Evolutionary conservation across 2,113 vertebrate species (phyloP).

Genomic region (Scortum barcoo): DNA sequence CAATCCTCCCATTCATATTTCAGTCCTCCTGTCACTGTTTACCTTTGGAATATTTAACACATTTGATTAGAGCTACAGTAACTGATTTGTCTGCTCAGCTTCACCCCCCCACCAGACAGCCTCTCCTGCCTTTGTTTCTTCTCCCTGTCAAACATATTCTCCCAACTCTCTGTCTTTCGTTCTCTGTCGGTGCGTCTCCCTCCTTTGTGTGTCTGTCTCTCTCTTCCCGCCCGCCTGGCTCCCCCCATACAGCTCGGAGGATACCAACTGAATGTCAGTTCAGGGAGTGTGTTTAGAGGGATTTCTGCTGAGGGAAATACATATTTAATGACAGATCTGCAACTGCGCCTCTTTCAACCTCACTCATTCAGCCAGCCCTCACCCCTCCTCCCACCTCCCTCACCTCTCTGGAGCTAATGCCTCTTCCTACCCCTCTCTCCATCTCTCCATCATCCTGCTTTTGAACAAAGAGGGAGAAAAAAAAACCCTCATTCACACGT

Average conservation of each 20-base stretch:
- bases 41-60: conserved; percentile 44
- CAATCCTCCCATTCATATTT: conserved; percentile 34
- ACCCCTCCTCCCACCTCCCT: conserved; percentile 7
- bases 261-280: conserved; percentile 65
- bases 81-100: conserved; percentile 25
- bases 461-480: conserved; percentile 27
- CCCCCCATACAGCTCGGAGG: conserved; percentile 46
- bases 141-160: conserved; percentile 44
- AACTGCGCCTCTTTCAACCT: conserved; percentile 67
- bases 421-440: conserved; percentile 14
- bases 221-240: conserved; percentile 18
- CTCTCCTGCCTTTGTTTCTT: conserved; percentile 37
- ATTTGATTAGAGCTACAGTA: conserved; percentile 35
- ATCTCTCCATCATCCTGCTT: conserved; percentile 14
- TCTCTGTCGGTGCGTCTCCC: conserved; percentile 15
- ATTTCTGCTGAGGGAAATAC: conserved; percentile 74
- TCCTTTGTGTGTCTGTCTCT: conserved; percentile 27
- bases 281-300: conserved; percentile 67
- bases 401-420: conserved; percentile 38
- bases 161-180: neutral
- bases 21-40: conserved; percentile 14
- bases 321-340: conserved; percentile 79
- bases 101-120: neutral
- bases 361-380: conserved; percentile 22
- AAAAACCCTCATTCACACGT: conserved; percentile 23